phyloP scores from a whole-genome alignment of 1,140 invertebrate species.

The Drosophila persimilis region DNA sequence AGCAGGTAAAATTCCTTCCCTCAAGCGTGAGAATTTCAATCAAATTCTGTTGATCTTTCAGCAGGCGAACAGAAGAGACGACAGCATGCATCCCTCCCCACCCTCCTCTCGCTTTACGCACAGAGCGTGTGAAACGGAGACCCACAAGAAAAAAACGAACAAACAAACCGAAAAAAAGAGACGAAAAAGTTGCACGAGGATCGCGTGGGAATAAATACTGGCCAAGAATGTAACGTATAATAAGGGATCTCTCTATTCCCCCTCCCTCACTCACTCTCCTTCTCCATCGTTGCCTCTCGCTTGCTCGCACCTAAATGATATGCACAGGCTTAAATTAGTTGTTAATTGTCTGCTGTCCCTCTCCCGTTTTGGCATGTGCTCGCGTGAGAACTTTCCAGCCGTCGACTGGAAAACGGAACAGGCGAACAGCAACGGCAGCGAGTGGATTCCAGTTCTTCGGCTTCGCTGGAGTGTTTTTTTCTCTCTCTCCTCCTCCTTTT shows the following conservation, averaged over 20 bases:
- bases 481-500: background rate
- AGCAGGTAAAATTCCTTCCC: slow-evolving; percentile 51
- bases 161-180: slow-evolving; percentile 38
- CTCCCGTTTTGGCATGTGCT: slow-evolving; percentile 43
- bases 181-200: slow-evolving; percentile 40
- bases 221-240: slow-evolving; percentile 53
- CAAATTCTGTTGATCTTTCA: slow-evolving; percentile 52
- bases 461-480: too few species aligned
- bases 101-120: slow-evolving; percentile 16
- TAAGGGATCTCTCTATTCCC: slow-evolving; percentile 13
- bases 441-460: slow-evolving; percentile 17
- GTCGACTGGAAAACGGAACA: slow-evolving; percentile 39
- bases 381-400: slow-evolving; percentile 57
- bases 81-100: slow-evolving; percentile 20
- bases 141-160: slow-evolving; percentile 34
- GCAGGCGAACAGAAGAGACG: slow-evolving; percentile 43
- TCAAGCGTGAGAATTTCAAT: slow-evolving; percentile 55
- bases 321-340: slow-evolving; percentile 52
- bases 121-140: slow-evolving; percentile 56
- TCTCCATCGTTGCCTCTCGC: background rate
- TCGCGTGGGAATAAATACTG: slow-evolving; percentile 59
- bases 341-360: slow-evolving; percentile 42
- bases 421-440: slow-evolving; percentile 42
- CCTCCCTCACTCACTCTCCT: too few species aligned
- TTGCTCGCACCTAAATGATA: slow-evolving; percentile 22